Conservation (phyloP, 2,797 vertebrate genomes). For the Acrossocheilus fasciatus region DNA sequence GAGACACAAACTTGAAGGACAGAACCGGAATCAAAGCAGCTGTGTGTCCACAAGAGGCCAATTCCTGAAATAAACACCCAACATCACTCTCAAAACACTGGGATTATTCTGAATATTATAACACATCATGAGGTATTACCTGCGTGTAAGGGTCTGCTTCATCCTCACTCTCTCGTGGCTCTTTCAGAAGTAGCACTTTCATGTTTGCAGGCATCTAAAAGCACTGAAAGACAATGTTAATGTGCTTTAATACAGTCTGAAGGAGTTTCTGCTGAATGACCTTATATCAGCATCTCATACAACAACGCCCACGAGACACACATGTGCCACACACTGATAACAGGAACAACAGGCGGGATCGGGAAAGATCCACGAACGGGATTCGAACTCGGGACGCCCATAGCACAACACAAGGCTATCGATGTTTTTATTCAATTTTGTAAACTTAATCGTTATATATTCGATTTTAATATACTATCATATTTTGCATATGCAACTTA, state of each 20-base stretch:
- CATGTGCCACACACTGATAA: slow-evolving; percentile 26
- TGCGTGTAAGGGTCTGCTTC: slow-evolving; percentile 88
- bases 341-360: not conserved
- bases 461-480: no score
- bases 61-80: slow-evolving; percentile 77
- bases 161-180: slow-evolving; percentile 83
- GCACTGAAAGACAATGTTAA: not conserved
- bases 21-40: slow-evolving; percentile 89
- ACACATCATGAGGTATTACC: slow-evolving; percentile 69
- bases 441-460: no score
- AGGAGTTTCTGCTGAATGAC: not conserved
- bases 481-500: no score
- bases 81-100: not conserved
- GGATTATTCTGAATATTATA: not conserved
- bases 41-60: slow-evolving; percentile 81
- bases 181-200: slow-evolving; percentile 93
- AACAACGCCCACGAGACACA: not conserved
- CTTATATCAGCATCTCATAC: not conserved
- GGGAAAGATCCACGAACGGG: no score
- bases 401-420: no score
- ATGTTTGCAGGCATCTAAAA: slow-evolving; percentile 72
- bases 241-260: not conserved
- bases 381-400: no score
- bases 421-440: no score
- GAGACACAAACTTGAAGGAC: slow-evolving; percentile 89